Conservation (phyloP, 2,797 vertebrate species). For the Gymnothorax reevesii region DNA sequence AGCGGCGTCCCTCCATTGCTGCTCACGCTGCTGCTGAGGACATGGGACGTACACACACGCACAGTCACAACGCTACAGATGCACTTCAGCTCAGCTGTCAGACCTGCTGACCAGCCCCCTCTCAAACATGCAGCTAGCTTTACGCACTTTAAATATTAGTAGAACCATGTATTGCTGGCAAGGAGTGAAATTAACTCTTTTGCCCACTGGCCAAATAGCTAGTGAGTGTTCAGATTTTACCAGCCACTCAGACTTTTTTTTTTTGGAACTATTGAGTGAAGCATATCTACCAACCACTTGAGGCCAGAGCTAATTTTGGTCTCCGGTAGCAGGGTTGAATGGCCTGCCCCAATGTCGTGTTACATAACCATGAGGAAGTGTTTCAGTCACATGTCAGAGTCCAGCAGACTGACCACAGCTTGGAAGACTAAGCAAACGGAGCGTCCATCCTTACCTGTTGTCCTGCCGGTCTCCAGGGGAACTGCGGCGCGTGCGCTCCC, state of each 20-base stretch:
- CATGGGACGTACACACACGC: slow-evolving; percentile 4
- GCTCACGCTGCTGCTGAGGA: slow-evolving; percentile 44
- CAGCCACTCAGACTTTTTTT: too few relatives aligned
- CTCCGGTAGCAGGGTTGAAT: too few relatives aligned
- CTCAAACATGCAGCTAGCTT: background rate
- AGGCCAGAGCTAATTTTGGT: too few relatives aligned
- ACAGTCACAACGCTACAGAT: background rate
- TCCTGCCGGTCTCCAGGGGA: slow-evolving; percentile 54
- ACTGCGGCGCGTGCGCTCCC: slow-evolving; percentile 63
- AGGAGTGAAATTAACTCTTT: too few relatives aligned
- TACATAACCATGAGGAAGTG: too few relatives aligned
- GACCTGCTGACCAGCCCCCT: background rate
- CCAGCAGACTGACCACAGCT: background rate
- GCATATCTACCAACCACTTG: too few relatives aligned
- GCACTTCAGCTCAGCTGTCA: background rate
- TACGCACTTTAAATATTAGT: too few relatives aligned
- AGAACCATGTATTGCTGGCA: too few relatives aligned
- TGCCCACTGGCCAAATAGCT: too few relatives aligned
- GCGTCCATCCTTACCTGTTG: slow-evolving; percentile 50
- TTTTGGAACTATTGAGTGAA: too few relatives aligned
- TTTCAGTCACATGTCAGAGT: background rate
- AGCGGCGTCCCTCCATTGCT: slow-evolving; percentile 54
- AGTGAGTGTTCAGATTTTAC: too few relatives aligned
- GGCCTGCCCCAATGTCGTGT: too few relatives aligned
- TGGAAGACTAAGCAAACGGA: background rate